These are phyloP conservation scores for Epizoanthus ramosus DNA, from an alignment of 92 coral and sea anemone species.

Conservation along the genomic window DNA sequence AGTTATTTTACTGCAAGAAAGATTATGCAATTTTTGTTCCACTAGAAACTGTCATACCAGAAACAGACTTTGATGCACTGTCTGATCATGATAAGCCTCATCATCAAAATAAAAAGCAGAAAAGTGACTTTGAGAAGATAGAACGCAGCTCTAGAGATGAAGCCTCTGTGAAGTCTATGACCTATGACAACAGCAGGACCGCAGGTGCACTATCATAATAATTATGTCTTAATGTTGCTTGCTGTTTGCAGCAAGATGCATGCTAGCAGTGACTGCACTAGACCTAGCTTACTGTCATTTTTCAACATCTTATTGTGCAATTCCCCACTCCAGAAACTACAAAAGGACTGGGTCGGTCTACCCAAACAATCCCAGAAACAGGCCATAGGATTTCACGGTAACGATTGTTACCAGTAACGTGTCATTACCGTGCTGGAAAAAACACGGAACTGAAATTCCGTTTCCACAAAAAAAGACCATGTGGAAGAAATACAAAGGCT, in stretches of 20 bases:
- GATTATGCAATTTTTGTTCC: conserved; percentile 56
- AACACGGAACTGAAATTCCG: too few species aligned
- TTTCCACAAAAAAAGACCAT: too few species aligned
- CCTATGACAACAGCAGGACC: background rate
- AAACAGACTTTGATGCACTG: conserved; percentile 50
- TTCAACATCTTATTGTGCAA: too few species aligned
- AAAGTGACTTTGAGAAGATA: background rate
- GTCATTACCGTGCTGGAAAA: too few species aligned
- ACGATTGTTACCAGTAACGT: too few species aligned
- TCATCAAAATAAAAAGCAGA: background rate
- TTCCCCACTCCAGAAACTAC: too few species aligned
- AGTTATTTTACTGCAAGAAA: too few species aligned
- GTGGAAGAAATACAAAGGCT: too few species aligned
- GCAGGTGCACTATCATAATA: background rate
- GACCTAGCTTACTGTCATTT: background rate
- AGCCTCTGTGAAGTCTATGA: background rate
- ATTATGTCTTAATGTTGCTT: background rate
- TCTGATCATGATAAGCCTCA: background rate
- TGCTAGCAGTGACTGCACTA: background rate
- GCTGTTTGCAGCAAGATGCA: background rate
- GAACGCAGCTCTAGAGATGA: background rate
- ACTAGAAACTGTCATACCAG: conserved; percentile 60
- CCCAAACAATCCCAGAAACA: too few species aligned
- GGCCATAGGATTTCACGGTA: too few species aligned
- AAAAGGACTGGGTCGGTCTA: too few species aligned